Evolutionary conservation across 1,140 invertebrate genomes (phyloP).

Genomic region (Brachionus rubens): DNA sequence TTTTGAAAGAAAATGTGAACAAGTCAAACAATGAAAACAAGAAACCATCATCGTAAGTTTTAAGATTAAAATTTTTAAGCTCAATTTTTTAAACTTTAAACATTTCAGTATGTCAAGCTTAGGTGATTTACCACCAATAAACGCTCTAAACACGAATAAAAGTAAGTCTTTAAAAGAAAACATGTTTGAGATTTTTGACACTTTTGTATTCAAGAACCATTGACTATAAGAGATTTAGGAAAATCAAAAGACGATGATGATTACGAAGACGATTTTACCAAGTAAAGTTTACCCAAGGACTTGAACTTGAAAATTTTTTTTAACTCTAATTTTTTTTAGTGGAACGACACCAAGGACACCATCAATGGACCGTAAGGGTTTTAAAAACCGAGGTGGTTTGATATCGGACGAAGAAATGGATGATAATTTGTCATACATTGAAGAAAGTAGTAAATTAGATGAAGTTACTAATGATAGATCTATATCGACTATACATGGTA

Average conservation of each 20-base stretch:
- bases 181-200: too few relatives aligned
- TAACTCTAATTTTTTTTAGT: not conserved
- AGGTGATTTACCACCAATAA: not conserved
- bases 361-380: conserved; percentile 1
- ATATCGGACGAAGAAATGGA: conserved; percentile 37
- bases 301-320: not conserved
- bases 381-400: not conserved
- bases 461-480: conserved; percentile 40
- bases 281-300: not conserved
- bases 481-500: conserved; percentile 34
- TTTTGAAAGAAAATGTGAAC: not conserved
- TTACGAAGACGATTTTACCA: conserved; percentile 36
- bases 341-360: conserved; percentile 16
- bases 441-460: conserved; percentile 43
- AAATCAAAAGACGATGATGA: conserved; percentile 7
- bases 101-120: not conserved
- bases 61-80: not conserved
- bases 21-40: not conserved
- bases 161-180: not conserved
- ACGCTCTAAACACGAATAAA: not conserved
- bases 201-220: not conserved
- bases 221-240: conserved; percentile 18
- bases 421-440: conserved; percentile 19
- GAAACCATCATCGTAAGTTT: not conserved
- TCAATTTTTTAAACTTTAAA: not conserved